phyloP scores from a whole-genome alignment of 2,888 invertebrate genomes.

The Papilio protenor region DNA sequence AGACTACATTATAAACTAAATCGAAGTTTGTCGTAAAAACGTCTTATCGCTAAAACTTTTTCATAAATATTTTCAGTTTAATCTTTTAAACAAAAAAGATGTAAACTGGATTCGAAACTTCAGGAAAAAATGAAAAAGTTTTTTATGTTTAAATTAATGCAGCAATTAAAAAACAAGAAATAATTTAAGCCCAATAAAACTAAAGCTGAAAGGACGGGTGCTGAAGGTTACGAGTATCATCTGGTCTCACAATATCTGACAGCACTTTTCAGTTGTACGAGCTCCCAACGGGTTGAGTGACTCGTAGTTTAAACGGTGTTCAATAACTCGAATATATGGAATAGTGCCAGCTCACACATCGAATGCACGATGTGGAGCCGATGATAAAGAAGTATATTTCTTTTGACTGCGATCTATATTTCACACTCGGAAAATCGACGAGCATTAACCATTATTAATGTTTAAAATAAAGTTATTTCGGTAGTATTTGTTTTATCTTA shows the following conservation, averaged over 20 bases:
- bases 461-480: background rate
- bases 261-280: background rate
- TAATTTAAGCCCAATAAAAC: background rate
- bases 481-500: background rate
- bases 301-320: conserved; percentile 19
- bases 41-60: background rate
- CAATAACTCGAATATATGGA: conserved; percentile 27
- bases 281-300: background rate
- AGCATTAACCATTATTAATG: background rate
- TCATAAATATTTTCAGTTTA: background rate
- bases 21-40: conserved; percentile 15
- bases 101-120: background rate
- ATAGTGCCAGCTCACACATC: conserved; percentile 25
- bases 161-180: background rate
- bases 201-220: background rate
- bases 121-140: background rate
- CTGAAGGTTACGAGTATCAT: background rate
- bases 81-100: background rate
- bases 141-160: background rate
- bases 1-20: background rate
- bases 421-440: background rate
- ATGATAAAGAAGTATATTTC: conserved; percentile 10
- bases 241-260: background rate
- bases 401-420: background rate
- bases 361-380: background rate